Percentiles rank a stretch among this genome's conserved stretches.
Conservation (phyloP, 1,140 invertebrate species). For the Euschistus heros region DNA sequence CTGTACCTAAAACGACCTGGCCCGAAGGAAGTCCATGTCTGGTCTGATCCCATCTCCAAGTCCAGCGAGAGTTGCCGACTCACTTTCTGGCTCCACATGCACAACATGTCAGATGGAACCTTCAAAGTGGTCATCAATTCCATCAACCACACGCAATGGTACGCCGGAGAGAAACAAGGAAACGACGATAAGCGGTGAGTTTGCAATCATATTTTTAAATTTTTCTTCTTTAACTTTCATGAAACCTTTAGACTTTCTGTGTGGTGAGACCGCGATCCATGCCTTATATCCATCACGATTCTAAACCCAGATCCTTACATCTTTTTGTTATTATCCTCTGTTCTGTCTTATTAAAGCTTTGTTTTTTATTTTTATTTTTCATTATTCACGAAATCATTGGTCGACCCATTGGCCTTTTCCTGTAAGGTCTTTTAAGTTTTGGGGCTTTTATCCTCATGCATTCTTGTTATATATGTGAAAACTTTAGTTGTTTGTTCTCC, state of each 20-base stretch:
- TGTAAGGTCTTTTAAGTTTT: too few relatives aligned
- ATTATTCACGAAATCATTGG: too few relatives aligned
- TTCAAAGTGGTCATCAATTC: constrained; percentile 29
- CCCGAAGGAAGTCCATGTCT: constrained; percentile 24
- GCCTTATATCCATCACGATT: too few relatives aligned
- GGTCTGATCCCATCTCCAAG: constrained; percentile 26
- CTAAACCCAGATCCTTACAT: neutral
- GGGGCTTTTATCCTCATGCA: too few relatives aligned
- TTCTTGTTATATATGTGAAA: too few relatives aligned
- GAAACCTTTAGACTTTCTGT: neutral
- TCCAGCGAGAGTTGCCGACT: constrained; percentile 25
- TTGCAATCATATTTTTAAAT: neutral
- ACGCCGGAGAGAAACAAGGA: constrained; percentile 24
- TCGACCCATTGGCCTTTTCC: too few relatives aligned
- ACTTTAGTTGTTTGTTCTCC: too few relatives aligned
- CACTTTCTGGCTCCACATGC: constrained; percentile 27
- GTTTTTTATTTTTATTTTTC: too few relatives aligned
- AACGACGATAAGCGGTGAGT: constrained; percentile 26
- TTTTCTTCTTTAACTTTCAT: neutral
- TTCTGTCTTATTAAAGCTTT: too few relatives aligned
- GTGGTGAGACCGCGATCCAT: neutral
- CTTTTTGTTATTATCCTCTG: too few relatives aligned
- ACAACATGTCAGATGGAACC: constrained; percentile 25
- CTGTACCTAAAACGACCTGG: constrained; percentile 22
- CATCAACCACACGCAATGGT: constrained; percentile 25